These are phyloP conservation scores for Phragmatobia fuliginosa DNA, from an alignment of 2,888 invertebrate species.

Conservation along the genomic window DNA sequence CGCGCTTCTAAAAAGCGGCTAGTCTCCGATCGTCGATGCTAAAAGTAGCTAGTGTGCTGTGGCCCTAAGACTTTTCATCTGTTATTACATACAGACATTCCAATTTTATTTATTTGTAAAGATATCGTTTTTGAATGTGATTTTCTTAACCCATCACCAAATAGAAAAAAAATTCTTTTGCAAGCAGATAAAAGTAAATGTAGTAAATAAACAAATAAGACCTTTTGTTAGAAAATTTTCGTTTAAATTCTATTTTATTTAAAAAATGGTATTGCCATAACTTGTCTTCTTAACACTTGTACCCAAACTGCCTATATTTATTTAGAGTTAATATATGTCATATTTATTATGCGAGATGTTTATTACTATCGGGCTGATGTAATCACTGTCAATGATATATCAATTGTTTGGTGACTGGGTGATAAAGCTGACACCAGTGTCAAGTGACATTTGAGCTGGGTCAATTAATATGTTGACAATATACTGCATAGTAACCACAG, in stretches of 20 bases:
- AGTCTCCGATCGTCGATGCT: too few species aligned
- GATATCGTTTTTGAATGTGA: too few species aligned
- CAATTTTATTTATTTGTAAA: too few species aligned
- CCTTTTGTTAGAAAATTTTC: too few species aligned
- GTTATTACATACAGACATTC: too few species aligned
- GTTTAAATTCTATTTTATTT: neutral
- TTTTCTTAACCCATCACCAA: too few species aligned
- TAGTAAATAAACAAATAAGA: too few species aligned
- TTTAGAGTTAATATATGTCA: neutral
- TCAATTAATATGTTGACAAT: conserved; percentile 27
- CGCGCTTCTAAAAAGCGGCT: too few species aligned
- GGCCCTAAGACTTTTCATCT: too few species aligned
- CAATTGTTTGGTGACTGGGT: conserved; percentile 47
- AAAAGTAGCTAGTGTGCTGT: too few species aligned
- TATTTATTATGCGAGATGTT: conserved; percentile 3
- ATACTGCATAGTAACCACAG: conserved; percentile 12
- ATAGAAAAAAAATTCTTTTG: too few species aligned
- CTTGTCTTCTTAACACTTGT: neutral
- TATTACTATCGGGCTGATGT: conserved; percentile 42
- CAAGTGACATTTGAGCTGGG: conserved; percentile 45
- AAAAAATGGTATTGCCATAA: neutral
- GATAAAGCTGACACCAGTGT: conserved; percentile 60
- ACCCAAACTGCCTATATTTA: neutral
- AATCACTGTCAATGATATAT: conserved; percentile 45
- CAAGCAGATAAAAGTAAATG: too few species aligned